phyloP scores from a whole-genome alignment of 2,113 vertebrate species.

The Callionymus lyra region DNA sequence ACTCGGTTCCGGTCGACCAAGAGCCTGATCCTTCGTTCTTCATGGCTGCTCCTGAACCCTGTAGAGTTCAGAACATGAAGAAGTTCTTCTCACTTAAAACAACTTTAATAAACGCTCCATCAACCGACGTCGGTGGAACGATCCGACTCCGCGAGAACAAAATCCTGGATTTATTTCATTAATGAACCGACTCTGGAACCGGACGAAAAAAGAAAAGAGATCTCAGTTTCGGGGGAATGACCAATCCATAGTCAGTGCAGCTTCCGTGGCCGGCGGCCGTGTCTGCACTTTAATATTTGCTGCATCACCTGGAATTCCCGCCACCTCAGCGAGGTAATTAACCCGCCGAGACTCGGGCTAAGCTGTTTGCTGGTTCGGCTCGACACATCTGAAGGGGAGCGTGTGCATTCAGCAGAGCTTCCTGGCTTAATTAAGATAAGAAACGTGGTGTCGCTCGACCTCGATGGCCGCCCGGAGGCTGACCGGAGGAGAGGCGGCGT shows the following conservation, averaged over 20 bases:
- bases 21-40: too few relatives aligned
- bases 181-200: too few relatives aligned
- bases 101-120: too few relatives aligned
- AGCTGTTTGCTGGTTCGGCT: conserved; percentile 3
- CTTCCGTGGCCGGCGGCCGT: not conserved
- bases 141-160: not conserved
- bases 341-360: not conserved
- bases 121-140: not conserved
- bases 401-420: conserved; percentile 6
- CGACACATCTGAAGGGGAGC: not conserved
- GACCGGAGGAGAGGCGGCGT: conserved; percentile 6
- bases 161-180: too few relatives aligned
- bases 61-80: too few relatives aligned
- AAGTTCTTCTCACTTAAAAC: too few relatives aligned
- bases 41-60: too few relatives aligned
- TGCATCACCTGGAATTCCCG: not conserved
- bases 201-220: not conserved
- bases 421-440: too few relatives aligned
- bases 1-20: too few relatives aligned
- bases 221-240: not conserved
- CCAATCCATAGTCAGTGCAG: not conserved
- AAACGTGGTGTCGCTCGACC: conserved; percentile 10
- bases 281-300: not conserved
- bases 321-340: not conserved
- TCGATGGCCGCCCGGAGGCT: conserved; percentile 9